These are phyloP conservation scores for Chorisops tibialis DNA, from an alignment of 2,888 invertebrate species.

Conservation along the genomic window DNA sequence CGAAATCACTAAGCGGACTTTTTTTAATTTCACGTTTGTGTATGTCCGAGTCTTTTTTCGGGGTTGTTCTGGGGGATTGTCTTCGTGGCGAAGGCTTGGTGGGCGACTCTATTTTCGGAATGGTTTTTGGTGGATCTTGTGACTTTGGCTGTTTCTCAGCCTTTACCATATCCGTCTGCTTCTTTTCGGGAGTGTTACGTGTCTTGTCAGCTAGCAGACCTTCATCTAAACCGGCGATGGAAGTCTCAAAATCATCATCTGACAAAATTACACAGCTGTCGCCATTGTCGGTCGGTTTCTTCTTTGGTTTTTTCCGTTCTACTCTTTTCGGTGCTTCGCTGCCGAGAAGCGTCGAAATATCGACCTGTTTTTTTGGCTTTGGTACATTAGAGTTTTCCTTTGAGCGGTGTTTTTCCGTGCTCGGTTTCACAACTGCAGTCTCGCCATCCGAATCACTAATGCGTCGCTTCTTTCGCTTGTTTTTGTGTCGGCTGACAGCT, in stretches of 20 bases:
- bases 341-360: conserved; percentile 59
- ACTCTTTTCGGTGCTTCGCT: conserved; percentile 59
- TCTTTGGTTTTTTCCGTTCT: conserved; percentile 48
- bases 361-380: conserved; percentile 52
- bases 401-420: conserved; percentile 38
- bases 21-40: conserved; percentile 8
- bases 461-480: conserved; percentile 40
- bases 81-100: conserved; percentile 2
- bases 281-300: conserved; percentile 53
- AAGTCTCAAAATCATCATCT: conserved; percentile 60
- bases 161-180: not conserved
- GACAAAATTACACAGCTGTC: conserved; percentile 51
- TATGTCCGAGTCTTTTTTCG: conserved; percentile 7
- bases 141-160: not conserved
- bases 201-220: conserved; percentile 29
- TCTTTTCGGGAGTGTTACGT: conserved; percentile 10
- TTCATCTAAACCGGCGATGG: conserved; percentile 42
- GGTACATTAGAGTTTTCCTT: conserved; percentile 41
- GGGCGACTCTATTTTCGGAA: conserved; percentile 22
- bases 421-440: conserved; percentile 43
- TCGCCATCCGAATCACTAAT: conserved; percentile 53
- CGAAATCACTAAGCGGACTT: conserved; percentile 20
- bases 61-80: not conserved
- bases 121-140: not conserved
- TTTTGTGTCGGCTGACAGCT: conserved; percentile 33